These are phyloP conservation scores for Hoplostethus atlanticus DNA, from an alignment of 2,797 vertebrate species.

Conservation along the genomic window DNA sequence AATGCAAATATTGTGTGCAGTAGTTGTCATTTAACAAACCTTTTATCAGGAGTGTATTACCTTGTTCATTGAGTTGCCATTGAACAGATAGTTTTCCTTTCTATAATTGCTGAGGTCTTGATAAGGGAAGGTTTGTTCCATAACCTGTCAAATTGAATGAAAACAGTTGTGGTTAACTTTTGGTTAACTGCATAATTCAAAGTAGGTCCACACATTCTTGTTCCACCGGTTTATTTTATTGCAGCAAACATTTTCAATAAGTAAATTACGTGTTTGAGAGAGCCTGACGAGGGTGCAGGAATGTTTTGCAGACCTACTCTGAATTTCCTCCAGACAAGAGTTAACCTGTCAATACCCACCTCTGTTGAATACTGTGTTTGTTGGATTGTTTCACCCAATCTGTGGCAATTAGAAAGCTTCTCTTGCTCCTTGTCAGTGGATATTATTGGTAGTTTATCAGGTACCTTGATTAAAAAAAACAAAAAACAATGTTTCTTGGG, in stretches of 20 bases:
- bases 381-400: not conserved
- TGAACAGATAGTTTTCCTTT: not conserved
- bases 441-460: accelerated
- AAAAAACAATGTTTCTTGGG: not conserved
- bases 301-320: no score
- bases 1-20: not conserved
- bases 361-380: not conserved
- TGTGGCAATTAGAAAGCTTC: accelerated
- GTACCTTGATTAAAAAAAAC: slow-evolving; percentile 26
- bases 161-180: not conserved
- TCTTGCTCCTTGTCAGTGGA: not conserved
- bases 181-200: no score
- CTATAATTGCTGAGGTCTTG: not conserved
- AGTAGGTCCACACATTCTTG: no score
- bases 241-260: no score
- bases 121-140: not conserved
- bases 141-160: slow-evolving; percentile 32
- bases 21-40: not conserved
- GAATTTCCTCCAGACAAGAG: not conserved
- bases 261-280: no score
- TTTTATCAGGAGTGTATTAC: slow-evolving; percentile 11
- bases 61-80: slow-evolving; percentile 14
- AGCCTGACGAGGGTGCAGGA: no score
- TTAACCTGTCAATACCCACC: slow-evolving; percentile 7
- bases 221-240: no score